Percentiles rank a stretch among this genome's conserved stretches.
phyloP scores from a whole-genome alignment of 2,797 vertebrate genomes.

The Syndactyla subalaris region DNA sequence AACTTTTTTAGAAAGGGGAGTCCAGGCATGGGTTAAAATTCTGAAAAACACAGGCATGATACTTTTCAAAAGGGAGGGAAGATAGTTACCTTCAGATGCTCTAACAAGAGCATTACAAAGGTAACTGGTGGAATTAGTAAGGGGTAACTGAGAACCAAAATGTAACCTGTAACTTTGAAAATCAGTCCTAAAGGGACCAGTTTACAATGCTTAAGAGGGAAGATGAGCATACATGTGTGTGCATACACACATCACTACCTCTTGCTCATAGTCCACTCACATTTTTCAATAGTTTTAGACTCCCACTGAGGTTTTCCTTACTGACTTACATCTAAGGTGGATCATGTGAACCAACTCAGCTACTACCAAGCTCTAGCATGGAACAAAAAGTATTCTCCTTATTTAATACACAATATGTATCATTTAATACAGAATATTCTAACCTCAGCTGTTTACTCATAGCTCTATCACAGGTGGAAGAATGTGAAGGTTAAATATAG shows the following conservation, averaged over 20 bases:
- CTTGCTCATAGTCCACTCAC: background rate
- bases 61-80: background rate
- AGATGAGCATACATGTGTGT: background rate
- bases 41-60: background rate
- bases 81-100: background rate
- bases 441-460: background rate
- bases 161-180: background rate
- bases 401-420: background rate
- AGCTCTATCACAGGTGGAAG: background rate
- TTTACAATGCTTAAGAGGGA: background rate
- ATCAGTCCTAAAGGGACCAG: background rate
- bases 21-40: background rate
- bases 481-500: background rate
- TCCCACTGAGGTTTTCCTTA: background rate
- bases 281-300: background rate
- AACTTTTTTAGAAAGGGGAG: background rate
- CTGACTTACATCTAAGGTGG: background rate
- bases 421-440: background rate
- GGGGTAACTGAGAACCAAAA: background rate
- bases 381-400: background rate
- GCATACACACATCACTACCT: background rate
- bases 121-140: background rate
- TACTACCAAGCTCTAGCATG: background rate
- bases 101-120: background rate
- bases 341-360: background rate